Evolutionary conservation across 92 coral and sea anemone genomes (phyloP).

Genomic region (Epizoanthus rinbou): DNA sequence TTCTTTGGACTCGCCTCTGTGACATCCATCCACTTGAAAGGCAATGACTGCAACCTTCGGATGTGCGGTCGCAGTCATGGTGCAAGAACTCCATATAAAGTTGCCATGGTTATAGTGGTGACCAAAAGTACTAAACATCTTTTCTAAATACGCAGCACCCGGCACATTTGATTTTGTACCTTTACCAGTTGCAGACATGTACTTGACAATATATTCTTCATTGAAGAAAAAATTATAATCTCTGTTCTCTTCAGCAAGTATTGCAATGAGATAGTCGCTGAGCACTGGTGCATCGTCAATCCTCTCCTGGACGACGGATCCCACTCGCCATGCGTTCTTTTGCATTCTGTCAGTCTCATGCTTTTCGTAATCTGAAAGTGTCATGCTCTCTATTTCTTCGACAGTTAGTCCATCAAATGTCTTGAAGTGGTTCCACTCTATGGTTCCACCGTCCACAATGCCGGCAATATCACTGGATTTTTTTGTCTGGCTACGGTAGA

Average conservation of each 20-base stretch:
- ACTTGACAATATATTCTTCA: not conserved
- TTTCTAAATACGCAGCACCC: constrained; percentile 48
- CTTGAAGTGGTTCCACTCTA: constrained; percentile 56
- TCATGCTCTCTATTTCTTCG: constrained; percentile 45
- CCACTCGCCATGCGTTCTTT: constrained; percentile 68
- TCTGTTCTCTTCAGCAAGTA: not conserved
- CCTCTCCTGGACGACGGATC: constrained; percentile 42
- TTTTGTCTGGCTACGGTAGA: no score
- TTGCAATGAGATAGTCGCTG: constrained; percentile 26
- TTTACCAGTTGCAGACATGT: constrained; percentile 5
- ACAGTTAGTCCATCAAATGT: constrained; percentile 53
- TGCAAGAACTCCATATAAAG: constrained; percentile 31
- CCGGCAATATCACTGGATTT: constrained; percentile 31
- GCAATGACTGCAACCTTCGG: constrained; percentile 20
- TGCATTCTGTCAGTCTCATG: constrained; percentile 43
- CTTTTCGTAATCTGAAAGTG: constrained; percentile 24
- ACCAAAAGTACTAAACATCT: constrained; percentile 44
- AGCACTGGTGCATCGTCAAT: constrained; percentile 61
- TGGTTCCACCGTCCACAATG: constrained; percentile 57
- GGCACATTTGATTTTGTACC: constrained; percentile 22
- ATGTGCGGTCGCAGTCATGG: constrained; percentile 10
- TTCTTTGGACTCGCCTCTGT: constrained; percentile 26
- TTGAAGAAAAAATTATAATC: no score
- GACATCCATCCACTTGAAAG: constrained; percentile 31
- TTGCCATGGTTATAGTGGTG: constrained; percentile 42